Percentiles rank a stretch among this genome's conserved stretches.
Conservation (phyloP, 1,140 invertebrate species). For the Leptestheria dahalacensis region DNA sequence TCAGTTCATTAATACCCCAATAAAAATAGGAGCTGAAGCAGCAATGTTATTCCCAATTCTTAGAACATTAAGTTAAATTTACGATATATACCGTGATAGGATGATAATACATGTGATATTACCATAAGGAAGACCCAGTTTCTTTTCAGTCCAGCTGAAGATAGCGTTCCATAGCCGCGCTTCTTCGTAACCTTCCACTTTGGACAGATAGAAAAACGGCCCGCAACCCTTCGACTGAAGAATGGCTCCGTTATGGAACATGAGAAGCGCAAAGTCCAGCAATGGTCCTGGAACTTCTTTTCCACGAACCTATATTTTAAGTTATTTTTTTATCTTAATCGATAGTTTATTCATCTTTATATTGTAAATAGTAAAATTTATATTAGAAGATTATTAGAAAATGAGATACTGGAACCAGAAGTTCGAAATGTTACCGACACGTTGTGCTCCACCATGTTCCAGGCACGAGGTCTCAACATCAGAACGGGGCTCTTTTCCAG, state of each 20-base stretch:
- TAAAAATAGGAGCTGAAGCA: too few species aligned
- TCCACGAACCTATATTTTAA: slow-evolving; percentile 25
- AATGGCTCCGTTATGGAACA: slow-evolving; percentile 43
- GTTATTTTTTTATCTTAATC: slow-evolving; percentile 27
- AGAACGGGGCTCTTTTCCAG: slow-evolving; percentile 39
- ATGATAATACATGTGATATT: too few species aligned
- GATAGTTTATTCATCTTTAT: slow-evolving; percentile 31
- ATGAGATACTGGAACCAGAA: too few species aligned
- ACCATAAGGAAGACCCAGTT: slow-evolving; percentile 34
- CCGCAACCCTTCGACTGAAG: slow-evolving; percentile 38
- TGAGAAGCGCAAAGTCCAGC: slow-evolving; percentile 49
- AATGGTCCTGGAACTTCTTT: slow-evolving; percentile 46
- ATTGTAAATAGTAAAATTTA: too few species aligned
- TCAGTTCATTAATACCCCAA: too few species aligned
- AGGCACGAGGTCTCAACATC: slow-evolving; percentile 51
- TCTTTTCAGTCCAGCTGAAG: slow-evolving; percentile 46
- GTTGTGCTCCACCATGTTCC: slow-evolving; percentile 60
- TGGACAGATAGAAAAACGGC: slow-evolving; percentile 50
- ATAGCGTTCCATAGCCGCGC: slow-evolving; percentile 54
- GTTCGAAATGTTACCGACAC: too few species aligned
- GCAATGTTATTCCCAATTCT: too few species aligned
- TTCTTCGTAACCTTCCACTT: slow-evolving; percentile 46
- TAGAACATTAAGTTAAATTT: too few species aligned
- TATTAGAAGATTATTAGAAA: too few species aligned
- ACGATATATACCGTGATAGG: too few species aligned